These are phyloP conservation scores for Blera fallax DNA, from an alignment of 2,888 invertebrate species.

Conservation along the genomic window DNA sequence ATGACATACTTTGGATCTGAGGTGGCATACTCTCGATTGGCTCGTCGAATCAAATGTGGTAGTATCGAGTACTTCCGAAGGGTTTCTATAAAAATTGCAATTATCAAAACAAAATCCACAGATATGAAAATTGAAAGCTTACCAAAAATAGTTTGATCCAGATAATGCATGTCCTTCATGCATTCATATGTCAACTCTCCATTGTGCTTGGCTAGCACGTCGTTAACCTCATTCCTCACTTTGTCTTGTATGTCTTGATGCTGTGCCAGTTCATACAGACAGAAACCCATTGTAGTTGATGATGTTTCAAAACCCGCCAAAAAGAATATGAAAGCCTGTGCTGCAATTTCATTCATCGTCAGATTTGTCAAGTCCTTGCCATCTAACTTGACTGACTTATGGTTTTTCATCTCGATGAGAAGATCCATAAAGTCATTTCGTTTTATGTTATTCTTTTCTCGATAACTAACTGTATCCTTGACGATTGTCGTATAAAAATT, in stretches of 20 bases:
- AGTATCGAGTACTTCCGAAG: conserved; percentile 84
- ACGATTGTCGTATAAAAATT: conserved; percentile 82
- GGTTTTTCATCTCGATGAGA: conserved; percentile 82
- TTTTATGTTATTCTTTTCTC: conserved; percentile 80
- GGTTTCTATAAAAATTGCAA: conserved; percentile 80
- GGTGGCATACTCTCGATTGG: conserved; percentile 25
- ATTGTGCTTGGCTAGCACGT: conserved; percentile 57
- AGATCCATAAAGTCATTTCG: conserved; percentile 84
- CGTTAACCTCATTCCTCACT: conserved; percentile 75
- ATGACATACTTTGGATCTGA: conserved; percentile 81
- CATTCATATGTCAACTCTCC: conserved; percentile 77
- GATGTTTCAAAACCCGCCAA: conserved; percentile 85
- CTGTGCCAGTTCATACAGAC: conserved; percentile 78
- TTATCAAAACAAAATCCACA: not conserved
- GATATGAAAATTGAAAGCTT: conserved; percentile 1
- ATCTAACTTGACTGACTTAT: conserved; percentile 77
- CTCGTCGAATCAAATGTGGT: conserved; percentile 72
- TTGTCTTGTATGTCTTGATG: conserved; percentile 76
- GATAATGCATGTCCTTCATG: conserved; percentile 77
- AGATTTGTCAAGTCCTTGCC: conserved; percentile 28
- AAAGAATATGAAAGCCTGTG: conserved; percentile 79
- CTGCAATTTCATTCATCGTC: conserved; percentile 77
- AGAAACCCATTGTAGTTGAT: conserved; percentile 84
- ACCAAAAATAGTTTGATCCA: conserved; percentile 78
- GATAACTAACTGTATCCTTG: conserved; percentile 78